Conservation (phyloP, 2,888 invertebrate genomes). For the Drosophila ustulata region DNA sequence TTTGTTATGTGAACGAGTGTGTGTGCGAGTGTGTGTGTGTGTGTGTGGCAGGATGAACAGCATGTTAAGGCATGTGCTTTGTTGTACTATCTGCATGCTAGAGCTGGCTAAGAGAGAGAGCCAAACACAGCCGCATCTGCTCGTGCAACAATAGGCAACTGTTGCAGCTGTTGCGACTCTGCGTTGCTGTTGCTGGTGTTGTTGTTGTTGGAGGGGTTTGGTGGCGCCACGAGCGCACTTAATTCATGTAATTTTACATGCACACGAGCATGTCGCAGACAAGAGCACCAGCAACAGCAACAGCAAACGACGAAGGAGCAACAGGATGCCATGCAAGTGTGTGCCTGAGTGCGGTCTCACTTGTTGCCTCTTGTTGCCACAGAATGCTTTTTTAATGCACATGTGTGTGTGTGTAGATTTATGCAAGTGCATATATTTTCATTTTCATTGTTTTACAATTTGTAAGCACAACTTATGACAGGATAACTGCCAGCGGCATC, state of each 20-base stretch:
- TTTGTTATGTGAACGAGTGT: conserved; percentile 54
- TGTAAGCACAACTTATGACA: conserved; percentile 80
- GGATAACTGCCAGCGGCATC: conserved; percentile 62
- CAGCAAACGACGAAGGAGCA: conserved; percentile 55
- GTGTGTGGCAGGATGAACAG: conserved; percentile 69
- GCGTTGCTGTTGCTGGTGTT: background rate
- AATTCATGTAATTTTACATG: conserved; percentile 81
- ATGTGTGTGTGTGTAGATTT: conserved; percentile 58
- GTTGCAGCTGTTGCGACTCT: conserved; percentile 34
- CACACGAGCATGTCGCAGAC: conserved; percentile 64
- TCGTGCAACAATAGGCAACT: conserved; percentile 55
- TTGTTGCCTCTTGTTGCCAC: conserved; percentile 68
- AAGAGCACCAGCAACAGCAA: conserved; percentile 20
- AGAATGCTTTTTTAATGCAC: conserved; percentile 56
- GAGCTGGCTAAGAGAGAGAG: conserved; percentile 34
- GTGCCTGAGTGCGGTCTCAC: conserved; percentile 72
- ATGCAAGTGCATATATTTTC: conserved; percentile 68
- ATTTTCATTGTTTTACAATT: conserved; percentile 81
- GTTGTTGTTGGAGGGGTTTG: background rate
- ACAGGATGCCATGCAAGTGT: conserved; percentile 71
- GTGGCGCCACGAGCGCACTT: conserved; percentile 66
- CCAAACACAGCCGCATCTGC: conserved; percentile 29
- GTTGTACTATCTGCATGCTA: conserved; percentile 42
- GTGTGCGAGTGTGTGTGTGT: conserved; percentile 29
- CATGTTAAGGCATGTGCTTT: conserved; percentile 74